These are phyloP conservation scores for Phylloscopus trochilus DNA, from an alignment of 2,113 vertebrate genomes.

Conservation along the genomic window DNA sequence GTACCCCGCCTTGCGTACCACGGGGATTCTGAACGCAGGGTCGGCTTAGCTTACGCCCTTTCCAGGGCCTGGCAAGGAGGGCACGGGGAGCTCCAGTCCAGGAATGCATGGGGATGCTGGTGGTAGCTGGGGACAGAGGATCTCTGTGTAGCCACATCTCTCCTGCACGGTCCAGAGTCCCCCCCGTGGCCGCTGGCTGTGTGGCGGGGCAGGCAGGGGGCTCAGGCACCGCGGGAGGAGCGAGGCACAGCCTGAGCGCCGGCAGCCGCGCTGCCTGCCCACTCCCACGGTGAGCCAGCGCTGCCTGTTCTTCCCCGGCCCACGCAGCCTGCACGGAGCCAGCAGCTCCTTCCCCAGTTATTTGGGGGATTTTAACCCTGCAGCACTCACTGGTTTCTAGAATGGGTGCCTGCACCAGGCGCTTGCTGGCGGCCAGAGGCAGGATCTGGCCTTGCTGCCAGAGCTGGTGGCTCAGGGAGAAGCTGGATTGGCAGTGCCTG, in stretches of 20 bases:
- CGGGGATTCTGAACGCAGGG: neutral
- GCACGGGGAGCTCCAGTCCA: fast-evolving
- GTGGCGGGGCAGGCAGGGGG: neutral
- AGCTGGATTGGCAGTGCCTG: neutral
- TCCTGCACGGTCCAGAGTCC: neutral
- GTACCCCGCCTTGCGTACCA: neutral
- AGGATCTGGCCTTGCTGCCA: neutral
- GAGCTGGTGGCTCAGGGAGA: neutral
- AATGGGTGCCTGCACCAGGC: neutral
- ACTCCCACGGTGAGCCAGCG: neutral
- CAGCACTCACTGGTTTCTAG: neutral
- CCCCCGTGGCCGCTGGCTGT: fast-evolving
- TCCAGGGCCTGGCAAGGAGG: neutral
- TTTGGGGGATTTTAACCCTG: constrained; percentile 11
- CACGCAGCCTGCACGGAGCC: neutral
- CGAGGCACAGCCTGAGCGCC: neutral
- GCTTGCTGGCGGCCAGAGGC: fast-evolving
- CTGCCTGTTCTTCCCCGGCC: constrained; percentile 13
- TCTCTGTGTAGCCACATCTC: fast-evolving
- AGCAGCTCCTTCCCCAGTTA: neutral
- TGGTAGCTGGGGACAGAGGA: fast-evolving
- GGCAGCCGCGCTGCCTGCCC: neutral
- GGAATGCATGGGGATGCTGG: neutral
- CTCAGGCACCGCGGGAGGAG: fast-evolving
- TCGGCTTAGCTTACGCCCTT: fast-evolving